Percentiles rank a stretch among this genome's conserved stretches.
Conservation (phyloP, 2,113 vertebrate species). For the Thymallus thymallus region DNA sequence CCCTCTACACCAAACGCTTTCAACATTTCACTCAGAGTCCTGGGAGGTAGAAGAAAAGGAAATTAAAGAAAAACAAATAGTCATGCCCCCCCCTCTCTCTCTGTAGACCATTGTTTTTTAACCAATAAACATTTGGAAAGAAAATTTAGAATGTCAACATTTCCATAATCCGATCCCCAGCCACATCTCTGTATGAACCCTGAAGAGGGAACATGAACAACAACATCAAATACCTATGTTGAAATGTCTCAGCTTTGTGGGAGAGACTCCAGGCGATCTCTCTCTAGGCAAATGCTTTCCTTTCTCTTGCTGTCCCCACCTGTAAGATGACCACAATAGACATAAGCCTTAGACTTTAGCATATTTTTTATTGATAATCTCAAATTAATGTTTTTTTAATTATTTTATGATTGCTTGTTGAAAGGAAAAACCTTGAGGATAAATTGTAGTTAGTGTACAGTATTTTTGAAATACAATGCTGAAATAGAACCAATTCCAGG, state of each 20-base stretch:
- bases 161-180: conserved; percentile 26
- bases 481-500: not conserved
- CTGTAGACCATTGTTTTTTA: conserved; percentile 2
- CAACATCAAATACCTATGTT: not conserved
- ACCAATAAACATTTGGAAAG: conserved; percentile 17
- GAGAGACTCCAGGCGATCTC: not conserved
- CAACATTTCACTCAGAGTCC: conserved; percentile 28
- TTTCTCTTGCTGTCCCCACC: too few species aligned
- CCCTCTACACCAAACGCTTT: conserved; percentile 31
- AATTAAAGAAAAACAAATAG: conserved; percentile 39
- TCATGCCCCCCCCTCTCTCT: conserved; percentile 19
- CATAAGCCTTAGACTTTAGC: too few species aligned
- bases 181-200: not conserved
- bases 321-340: too few species aligned
- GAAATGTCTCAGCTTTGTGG: conserved; percentile 19
- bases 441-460: not conserved
- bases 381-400: too few species aligned
- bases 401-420: not conserved
- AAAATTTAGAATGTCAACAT: conserved; percentile 23
- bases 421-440: not conserved
- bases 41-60: conserved; percentile 13
- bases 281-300: too few species aligned
- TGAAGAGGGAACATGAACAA: not conserved
- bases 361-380: too few species aligned
- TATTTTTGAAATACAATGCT: too few species aligned